Evolutionary conservation across 2,888 invertebrate species (phyloP).

Genomic region (Choreutis nemorana): DNA sequence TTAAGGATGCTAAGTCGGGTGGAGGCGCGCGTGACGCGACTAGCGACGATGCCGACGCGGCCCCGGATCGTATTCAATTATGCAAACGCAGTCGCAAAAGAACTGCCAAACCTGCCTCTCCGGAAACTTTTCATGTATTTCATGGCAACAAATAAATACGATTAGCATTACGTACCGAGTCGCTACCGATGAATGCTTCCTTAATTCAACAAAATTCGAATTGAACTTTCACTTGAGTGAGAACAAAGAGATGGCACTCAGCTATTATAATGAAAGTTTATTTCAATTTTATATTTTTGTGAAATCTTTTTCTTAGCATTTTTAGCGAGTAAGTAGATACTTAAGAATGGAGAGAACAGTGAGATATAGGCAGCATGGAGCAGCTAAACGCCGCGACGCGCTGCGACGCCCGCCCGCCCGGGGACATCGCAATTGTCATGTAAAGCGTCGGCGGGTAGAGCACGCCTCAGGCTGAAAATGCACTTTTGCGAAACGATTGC

Average conservation of each 20-base stretch:
- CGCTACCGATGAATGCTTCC: too few relatives aligned
- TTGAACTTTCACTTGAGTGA: too few relatives aligned
- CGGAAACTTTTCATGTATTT: constrained; percentile 25
- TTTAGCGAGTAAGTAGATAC: constrained; percentile 16
- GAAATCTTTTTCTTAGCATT: constrained; percentile 6
- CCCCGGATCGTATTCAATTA: constrained; percentile 56
- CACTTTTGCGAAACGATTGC: constrained; percentile 58
- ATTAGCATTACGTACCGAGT: too few relatives aligned
- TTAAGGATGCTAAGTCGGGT: constrained; percentile 65
- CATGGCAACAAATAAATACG: too few relatives aligned
- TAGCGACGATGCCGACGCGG: constrained; percentile 17
- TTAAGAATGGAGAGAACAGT: too few relatives aligned
- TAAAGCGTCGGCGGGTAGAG: constrained; percentile 35
- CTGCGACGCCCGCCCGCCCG: constrained; percentile 27
- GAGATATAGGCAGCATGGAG: constrained; percentile 25
- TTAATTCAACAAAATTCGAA: too few relatives aligned
- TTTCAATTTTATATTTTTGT: too few relatives aligned
- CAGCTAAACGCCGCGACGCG: constrained; percentile 23
- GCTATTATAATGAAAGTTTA: too few relatives aligned
- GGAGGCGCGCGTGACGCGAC: constrained; percentile 60
- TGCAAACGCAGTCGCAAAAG: constrained; percentile 56
- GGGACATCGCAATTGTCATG: constrained; percentile 59
- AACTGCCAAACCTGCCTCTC: constrained; percentile 30
- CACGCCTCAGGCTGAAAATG: constrained; percentile 56
- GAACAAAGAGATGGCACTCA: too few relatives aligned